Conservation (phyloP, 2,888 invertebrate genomes). For the Ichneumon xanthorius region DNA sequence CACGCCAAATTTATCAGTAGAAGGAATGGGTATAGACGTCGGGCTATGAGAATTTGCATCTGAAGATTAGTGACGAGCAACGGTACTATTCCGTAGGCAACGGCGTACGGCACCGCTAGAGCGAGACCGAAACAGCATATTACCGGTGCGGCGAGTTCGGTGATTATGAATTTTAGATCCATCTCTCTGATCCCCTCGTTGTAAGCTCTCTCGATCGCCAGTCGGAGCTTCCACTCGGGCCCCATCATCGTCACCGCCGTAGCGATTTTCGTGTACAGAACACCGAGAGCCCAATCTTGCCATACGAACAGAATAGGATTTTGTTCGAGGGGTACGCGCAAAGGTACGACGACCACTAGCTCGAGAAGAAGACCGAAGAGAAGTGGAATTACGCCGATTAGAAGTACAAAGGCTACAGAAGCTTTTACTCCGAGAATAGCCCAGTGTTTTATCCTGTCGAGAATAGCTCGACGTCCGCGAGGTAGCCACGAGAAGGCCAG, state of each 20-base stretch:
- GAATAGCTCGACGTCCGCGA: conserved; percentile 92
- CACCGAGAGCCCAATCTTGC: conserved; percentile 99
- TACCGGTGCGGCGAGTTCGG: conserved; percentile 95
- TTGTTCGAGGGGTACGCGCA: conserved; percentile 96
- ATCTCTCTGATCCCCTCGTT: conserved; percentile 97
- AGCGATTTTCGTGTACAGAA: conserved; percentile 98
- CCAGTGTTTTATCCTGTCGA: conserved; percentile 91
- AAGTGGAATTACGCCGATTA: conserved; percentile 96
- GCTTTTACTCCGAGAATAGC: conserved; percentile 90
- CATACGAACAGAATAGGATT: conserved; percentile 95
- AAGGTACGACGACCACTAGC: conserved; percentile 95
- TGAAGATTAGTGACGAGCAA: conserved; percentile 88
- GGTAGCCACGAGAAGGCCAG: conserved; percentile 95
- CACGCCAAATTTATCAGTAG: conserved; percentile 90
- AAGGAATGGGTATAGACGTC: conserved; percentile 96
- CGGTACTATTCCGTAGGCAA: conserved; percentile 92
- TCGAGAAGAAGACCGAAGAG: conserved; percentile 97
- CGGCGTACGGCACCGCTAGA: conserved; percentile 96
- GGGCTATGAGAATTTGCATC: conserved; percentile 91
- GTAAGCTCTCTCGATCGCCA: conserved; percentile 97
- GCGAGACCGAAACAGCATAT: conserved; percentile 95
- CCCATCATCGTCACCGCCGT: conserved; percentile 99
- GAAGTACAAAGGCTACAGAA: conserved; percentile 90
- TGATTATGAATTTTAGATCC: conserved; percentile 94
- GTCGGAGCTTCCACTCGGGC: conserved; percentile 97